Evolutionary conservation across 2,888 invertebrate species (phyloP).

Genomic region (Diaperis boleti): DNA sequence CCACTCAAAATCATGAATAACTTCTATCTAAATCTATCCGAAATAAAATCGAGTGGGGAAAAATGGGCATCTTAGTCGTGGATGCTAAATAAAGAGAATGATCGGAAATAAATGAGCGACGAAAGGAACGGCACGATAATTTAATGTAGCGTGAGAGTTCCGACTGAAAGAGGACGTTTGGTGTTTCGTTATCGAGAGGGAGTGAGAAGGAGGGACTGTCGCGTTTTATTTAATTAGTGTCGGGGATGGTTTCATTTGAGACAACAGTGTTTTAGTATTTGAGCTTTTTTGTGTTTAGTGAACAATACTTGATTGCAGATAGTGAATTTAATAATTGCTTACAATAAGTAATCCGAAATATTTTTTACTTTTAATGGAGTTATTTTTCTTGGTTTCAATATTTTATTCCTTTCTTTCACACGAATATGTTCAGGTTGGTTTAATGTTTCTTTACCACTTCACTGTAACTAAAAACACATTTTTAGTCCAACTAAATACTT

Average conservation of each 20-base stretch:
- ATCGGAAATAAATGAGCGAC: constrained; percentile 17
- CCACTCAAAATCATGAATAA: constrained; percentile 9
- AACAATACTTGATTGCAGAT: too few relatives aligned
- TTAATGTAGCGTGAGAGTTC: constrained; percentile 24
- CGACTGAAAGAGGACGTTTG: background rate
- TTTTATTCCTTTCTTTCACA: too few relatives aligned
- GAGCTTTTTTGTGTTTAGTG: too few relatives aligned
- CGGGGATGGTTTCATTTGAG: constrained; percentile 11
- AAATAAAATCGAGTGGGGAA: constrained; percentile 1
- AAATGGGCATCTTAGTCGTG: constrained; percentile 6
- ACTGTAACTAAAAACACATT: too few relatives aligned
- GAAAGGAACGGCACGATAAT: constrained; percentile 18
- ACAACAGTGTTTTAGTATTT: too few relatives aligned
- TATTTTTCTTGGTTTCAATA: too few relatives aligned
- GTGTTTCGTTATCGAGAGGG: background rate
- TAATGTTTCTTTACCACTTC: too few relatives aligned
- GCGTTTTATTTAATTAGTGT: constrained; percentile 23
- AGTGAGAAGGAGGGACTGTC: background rate
- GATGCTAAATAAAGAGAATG: constrained; percentile 18
- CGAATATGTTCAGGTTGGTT: too few relatives aligned
- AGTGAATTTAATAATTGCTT: too few relatives aligned
- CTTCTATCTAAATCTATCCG: background rate
- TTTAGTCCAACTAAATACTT: too few relatives aligned
- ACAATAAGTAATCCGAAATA: too few relatives aligned
- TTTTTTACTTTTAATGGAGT: too few relatives aligned